Conservation (phyloP, 2,888 invertebrate species). For the Dicyrtomina minuta region DNA sequence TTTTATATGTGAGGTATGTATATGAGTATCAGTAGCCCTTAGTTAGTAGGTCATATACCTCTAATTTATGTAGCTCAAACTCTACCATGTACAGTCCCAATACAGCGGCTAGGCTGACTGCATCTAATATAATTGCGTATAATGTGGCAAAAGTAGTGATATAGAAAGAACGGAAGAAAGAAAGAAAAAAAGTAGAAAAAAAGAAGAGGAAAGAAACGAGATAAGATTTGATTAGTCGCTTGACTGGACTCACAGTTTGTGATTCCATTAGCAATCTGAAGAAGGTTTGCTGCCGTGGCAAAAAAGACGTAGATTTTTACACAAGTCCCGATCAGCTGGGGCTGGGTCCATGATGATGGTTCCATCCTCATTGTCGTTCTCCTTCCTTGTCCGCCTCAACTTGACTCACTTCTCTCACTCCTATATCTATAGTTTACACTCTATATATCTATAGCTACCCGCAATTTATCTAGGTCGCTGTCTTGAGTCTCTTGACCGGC, state of each 20-base stretch:
- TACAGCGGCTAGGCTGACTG: no score
- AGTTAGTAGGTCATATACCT: no score
- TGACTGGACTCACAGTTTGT: constrained; percentile 48
- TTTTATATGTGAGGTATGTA: no score
- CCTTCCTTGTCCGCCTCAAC: no score
- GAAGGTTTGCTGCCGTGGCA: constrained; percentile 24
- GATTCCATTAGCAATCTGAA: constrained; percentile 43
- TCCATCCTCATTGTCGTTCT: no score
- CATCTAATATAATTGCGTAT: no score
- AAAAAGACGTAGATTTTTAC: constrained; percentile 22
- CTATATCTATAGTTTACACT: neutral
- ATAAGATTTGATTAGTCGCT: constrained; percentile 48
- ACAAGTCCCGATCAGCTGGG: neutral
- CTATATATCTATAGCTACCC: neutral
- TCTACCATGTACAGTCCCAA: no score
- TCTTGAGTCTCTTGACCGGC: constrained; percentile 25
- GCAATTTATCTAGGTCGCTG: constrained; percentile 15
- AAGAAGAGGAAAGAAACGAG: neutral
- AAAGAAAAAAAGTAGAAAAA: neutral
- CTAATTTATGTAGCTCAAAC: no score
- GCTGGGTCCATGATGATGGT: neutral
- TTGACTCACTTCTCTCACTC: no score
- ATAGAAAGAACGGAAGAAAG: neutral
- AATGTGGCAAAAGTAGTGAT: no score
- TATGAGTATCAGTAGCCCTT: no score